Base-by-base conservation (phyloP, 2,888 invertebrate genomes). In the Podabrus alpinus region DNA sequence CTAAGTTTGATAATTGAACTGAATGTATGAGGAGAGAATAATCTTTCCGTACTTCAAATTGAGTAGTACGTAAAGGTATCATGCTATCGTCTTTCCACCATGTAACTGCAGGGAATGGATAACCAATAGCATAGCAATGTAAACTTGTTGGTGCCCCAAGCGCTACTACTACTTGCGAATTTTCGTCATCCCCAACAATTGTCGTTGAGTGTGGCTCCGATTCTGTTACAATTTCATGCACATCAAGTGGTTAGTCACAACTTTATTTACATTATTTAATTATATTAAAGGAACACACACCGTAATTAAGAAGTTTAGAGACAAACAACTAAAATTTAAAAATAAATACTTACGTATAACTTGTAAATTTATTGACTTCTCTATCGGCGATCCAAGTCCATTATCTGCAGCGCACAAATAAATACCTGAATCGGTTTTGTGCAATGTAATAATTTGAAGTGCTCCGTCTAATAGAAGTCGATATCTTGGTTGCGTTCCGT, bases 371-470 rank as follows among this genome's bases (percentile, higher is more conserved):
- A 95, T 90, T 86, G 94, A 92, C 80, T 90, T 90, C 81, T 92
- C 91, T 29, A 91, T 90, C 13, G 94, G 92, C 68, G 89, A 87
- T 15, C 94, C 94, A 21, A 94, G 87, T 2, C 91, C 91, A 86
- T 97, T 97, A 84, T 93, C 92, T 1, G 96, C 97, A 9, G 92
- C 90, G 84, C 97, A 97, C 72, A 94, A 90, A 86, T 97, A 98
- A 11, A 92, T 91, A 59, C 97, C 97, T 19, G 93, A 91, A 86
- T 98, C 97, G 71, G 92, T 92, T 79, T 91, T 92, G 84, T 92
- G 92, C 24, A 96, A 89, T 60, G 94, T 94, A 15, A 95, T 92
- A 77, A 98, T 96, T 86, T 96, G 94, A 70, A 97, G 88, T 2
- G 95, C 92, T 71, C 85, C 86, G 15, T 95, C 94, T 82, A 94